Base-by-base conservation (phyloP, 2,888 invertebrate species). In the Macrostomum cliftonense region DNA sequence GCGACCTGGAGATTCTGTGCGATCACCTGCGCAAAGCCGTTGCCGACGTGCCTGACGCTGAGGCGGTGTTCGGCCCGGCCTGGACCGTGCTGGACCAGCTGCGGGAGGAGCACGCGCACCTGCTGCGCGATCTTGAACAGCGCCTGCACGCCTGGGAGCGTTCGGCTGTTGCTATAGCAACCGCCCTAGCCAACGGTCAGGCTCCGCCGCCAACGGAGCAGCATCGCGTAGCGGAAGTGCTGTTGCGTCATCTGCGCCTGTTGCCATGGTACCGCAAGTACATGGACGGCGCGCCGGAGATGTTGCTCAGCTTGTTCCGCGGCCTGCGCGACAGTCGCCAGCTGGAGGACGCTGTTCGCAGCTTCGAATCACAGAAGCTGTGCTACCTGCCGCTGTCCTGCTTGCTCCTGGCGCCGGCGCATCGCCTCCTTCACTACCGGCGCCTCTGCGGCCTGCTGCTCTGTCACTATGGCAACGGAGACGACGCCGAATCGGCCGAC, bases 1-100 rank as follows among this genome's bases (percentile, higher is more conserved):
- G 87, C 62, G 91, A 93, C 67, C 73, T 93, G 58, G 88, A 89
- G 67, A 82, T 91, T 40, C 77, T 91, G 53, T 84, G 84, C 66
- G 77, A 28, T 9, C 28, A 28, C 9, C 28, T 79, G 28, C 28
- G 28, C 28, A 28, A 28, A 28, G 28, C 28, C 9, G 28, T 28
- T 9, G 28, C 5, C 9, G 5, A 28, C 28, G 5, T 28, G 28
- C 28, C 28, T 4, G 28, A 28, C 28, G 28, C 28, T 28, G 28
- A 28, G 28, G 9, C 28, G 5, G 28, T 28, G 5, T 9, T 28
- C 28, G 28, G 28, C 9, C 28, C 28, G 28, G 59, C 81, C 62
- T 70, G 80, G 20, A 75, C 75, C 28, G 73, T 75, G 48, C 78
- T 78, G 56, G 74, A 76, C 42, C 72, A 76, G 53, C 71, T 77